These are phyloP conservation scores for Rhyacophila evoluta DNA, from an alignment of 2,888 invertebrate species.

Conservation along the genomic window DNA sequence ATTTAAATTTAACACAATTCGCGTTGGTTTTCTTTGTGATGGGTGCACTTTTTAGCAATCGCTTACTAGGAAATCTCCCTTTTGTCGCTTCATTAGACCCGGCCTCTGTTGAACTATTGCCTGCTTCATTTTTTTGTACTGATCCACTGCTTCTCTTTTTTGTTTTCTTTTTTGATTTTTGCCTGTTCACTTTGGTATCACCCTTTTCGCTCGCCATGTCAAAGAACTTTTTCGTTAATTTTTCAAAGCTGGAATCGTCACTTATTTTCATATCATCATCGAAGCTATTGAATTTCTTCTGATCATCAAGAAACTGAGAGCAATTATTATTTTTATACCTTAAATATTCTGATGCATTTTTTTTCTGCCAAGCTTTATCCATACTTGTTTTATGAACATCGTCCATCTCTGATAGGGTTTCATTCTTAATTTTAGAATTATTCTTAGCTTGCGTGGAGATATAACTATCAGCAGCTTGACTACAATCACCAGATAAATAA, in stretches of 20 bases:
- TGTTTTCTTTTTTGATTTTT: conserved; percentile 46
- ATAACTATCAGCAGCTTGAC: not conserved
- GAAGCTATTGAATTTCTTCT: conserved; percentile 29
- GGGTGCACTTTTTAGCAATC: conserved; percentile 43
- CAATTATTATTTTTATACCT: not conserved
- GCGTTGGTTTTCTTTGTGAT: conserved; percentile 37
- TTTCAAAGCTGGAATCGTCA: conserved; percentile 30
- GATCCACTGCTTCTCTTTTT: conserved; percentile 43
- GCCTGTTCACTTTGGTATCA: conserved; percentile 17
- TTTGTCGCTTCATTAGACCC: conserved; percentile 38
- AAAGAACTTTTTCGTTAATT: conserved; percentile 34
- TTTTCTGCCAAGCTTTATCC: not conserved
- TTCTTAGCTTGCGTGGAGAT: not conserved
- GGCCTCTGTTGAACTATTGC: conserved; percentile 39
- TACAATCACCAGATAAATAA: not conserved
- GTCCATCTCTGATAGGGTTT: not conserved
- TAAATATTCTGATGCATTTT: not conserved
- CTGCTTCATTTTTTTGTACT: conserved; percentile 30
- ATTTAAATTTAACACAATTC: conserved; percentile 46
- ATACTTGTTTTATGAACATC: not conserved
- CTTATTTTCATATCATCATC: conserved; percentile 25
- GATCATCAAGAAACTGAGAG: conserved; percentile 39
- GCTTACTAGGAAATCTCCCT: conserved; percentile 33
- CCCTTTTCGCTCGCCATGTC: conserved; percentile 23
- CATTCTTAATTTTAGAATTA: not conserved